Evolutionary conservation across 2,113 vertebrate genomes (phyloP), one percentile per base, ranked within the genome.

Genomic region (Phodopus roborovskii): DNA sequence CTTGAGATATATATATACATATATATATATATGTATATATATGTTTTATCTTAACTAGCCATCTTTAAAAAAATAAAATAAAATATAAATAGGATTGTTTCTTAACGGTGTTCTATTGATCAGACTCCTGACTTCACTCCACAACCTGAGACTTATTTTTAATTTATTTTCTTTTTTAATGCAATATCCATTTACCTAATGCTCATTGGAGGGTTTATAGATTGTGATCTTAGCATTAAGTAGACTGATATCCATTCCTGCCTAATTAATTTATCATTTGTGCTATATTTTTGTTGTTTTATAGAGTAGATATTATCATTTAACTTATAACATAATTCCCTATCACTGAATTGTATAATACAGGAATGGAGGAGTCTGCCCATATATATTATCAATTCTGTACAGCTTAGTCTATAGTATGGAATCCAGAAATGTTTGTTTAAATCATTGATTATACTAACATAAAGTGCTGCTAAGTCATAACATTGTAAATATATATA

Each of bases 391-490:
- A 90, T 94, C 45, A 58, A 20, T 81, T 22, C 5, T 26, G 45
- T 8, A n/a, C 4, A 88, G 17, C 48, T 66, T 94, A 28, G 11
- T 79, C 22, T 39, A 75, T 50, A 28, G 11, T 30, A 45, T 90
- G 58, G 85, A n/a, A 91, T 94, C 13, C 66, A 92, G 26, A 92
- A 88, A 68, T 70, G 9, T 89, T 95, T 79, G 36, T 73, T 92
- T 5, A 88, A 50, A 36, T 94, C 45, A 79, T 85, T 83, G 11
- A 88, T 75, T 88, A 83, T 68, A 88, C 64, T 83, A 95, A 64
- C 30, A 68, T 78, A 92, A 89, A n/a, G n/a, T 95, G 9, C 16
- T 74, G 30, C 24, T 94, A 90, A 85, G 3, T 15, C 24, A 81
- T 22, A 91, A 3, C 1, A 68, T 82, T 95, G 3, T 50, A 92